Evolutionary conservation across 1,140 invertebrate species (phyloP).

Genomic region (Reticulitermes speratus): DNA sequence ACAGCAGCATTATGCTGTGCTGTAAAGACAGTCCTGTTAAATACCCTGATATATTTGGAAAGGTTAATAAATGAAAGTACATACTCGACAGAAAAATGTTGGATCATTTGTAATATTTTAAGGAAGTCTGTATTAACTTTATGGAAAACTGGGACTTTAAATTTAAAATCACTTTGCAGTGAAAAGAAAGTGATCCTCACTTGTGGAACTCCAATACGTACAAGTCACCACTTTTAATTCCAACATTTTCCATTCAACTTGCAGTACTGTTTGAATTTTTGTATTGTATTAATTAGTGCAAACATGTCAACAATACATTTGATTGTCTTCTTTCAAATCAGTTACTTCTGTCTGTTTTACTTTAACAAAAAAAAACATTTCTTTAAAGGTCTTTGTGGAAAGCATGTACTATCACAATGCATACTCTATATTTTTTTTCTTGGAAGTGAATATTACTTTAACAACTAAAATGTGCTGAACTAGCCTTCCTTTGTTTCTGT

Average conservation of each 20-base stretch:
- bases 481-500: constrained; percentile 1
- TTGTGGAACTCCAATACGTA: background rate
- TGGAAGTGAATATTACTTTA: constrained; percentile 1
- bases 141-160: background rate
- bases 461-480: background rate
- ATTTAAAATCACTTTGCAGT: background rate
- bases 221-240: background rate
- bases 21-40: too few relatives aligned
- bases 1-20: too few relatives aligned
- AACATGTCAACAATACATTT: constrained; percentile 10
- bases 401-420: constrained; percentile 7
- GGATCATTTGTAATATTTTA: background rate
- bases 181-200: background rate
- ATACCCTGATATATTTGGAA: background rate
- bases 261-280: background rate
- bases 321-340: background rate
- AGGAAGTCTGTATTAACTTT: background rate
- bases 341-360: background rate
- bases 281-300: constrained; percentile 8
- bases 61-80: background rate
- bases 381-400: constrained; percentile 6
- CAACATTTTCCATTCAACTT: constrained; percentile 1
- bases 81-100: background rate
- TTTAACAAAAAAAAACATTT: background rate
- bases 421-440: background rate